phyloP scores from a whole-genome alignment of 1,140 invertebrate genomes.

The Hyles euphorbiae region DNA sequence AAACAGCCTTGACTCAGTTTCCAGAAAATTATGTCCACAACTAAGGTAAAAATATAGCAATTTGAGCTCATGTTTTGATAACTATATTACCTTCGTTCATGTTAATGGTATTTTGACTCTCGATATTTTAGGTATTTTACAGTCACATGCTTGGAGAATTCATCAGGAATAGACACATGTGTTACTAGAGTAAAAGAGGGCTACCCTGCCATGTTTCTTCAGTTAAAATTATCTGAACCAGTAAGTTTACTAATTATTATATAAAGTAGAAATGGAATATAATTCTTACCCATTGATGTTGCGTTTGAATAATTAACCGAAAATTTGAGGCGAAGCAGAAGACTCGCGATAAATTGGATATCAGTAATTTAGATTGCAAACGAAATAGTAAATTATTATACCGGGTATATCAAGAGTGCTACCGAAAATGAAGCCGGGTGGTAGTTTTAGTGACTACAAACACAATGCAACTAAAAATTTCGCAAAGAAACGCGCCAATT shows the following conservation, averaged over 20 bases:
- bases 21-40: slow-evolving; percentile 1
- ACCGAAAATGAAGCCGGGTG: no score
- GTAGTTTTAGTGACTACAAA: no score
- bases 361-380: no score
- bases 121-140: slow-evolving; percentile 2
- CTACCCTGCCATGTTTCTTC: background rate
- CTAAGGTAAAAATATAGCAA: background rate
- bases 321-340: no score
- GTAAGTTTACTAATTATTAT: background rate
- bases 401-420: no score
- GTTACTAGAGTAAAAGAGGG: slow-evolving; percentile 1
- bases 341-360: no score
- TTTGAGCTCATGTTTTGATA: background rate
- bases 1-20: background rate
- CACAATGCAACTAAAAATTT: no score
- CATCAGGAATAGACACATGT: background rate
- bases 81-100: background rate
- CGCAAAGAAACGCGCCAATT: no score
- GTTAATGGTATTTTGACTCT: background rate
- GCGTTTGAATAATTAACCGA: no score
- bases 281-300: background rate
- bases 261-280: background rate
- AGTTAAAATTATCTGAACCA: background rate
- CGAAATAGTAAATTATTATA: no score
- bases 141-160: background rate